These are phyloP conservation scores for Poeciliopsis paucimaculata DNA, from an alignment of 2,797 vertebrate species.

Conservation along the genomic window DNA sequence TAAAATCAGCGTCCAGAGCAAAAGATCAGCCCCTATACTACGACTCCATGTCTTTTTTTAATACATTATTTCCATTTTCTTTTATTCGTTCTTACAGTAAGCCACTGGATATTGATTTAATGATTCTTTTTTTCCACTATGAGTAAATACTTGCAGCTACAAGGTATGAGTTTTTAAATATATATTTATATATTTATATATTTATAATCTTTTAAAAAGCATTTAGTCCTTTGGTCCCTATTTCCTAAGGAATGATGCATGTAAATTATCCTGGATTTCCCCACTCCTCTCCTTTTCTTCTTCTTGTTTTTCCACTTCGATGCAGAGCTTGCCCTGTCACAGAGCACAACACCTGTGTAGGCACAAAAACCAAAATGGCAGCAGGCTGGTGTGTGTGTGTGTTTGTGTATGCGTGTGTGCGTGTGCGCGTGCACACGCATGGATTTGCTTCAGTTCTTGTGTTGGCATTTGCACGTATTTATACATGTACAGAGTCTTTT, in stretches of 20 bases:
- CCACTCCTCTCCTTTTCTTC: conserved; percentile 65
- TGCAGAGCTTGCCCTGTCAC: conserved; percentile 83
- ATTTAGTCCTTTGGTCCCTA: conserved; percentile 99
- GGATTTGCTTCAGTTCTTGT: conserved; percentile 75
- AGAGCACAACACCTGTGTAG: conserved; percentile 86
- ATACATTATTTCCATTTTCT: conserved; percentile 79
- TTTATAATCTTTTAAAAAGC: conserved; percentile 94
- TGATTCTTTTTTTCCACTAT: conserved; percentile 78
- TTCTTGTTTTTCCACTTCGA: conserved; percentile 67
- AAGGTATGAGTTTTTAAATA: conserved; percentile 85
- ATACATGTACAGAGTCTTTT: conserved; percentile 80
- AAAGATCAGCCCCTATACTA: conserved; percentile 77
- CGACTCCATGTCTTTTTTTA: conserved; percentile 62
- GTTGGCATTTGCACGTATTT: conserved; percentile 82
- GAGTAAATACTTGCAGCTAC: conserved; percentile 87
- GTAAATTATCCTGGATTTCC: conserved; percentile 92
- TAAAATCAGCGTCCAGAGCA: conserved; percentile 80
- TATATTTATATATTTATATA: conserved; percentile 87
- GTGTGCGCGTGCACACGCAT: conserved; percentile 30
- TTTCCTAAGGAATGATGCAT: conserved; percentile 99
- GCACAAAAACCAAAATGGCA: conserved; percentile 90
- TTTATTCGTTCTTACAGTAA: conserved; percentile 80
- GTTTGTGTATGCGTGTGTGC: conserved; percentile 67
- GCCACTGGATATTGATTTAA: conserved; percentile 85
- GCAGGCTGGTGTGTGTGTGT: conserved; percentile 86